Percentiles rank a stretch among this genome's conserved stretches.
Evolutionary conservation across 2,113 vertebrate species (phyloP).

Genomic region (Coturnix japonica): DNA sequence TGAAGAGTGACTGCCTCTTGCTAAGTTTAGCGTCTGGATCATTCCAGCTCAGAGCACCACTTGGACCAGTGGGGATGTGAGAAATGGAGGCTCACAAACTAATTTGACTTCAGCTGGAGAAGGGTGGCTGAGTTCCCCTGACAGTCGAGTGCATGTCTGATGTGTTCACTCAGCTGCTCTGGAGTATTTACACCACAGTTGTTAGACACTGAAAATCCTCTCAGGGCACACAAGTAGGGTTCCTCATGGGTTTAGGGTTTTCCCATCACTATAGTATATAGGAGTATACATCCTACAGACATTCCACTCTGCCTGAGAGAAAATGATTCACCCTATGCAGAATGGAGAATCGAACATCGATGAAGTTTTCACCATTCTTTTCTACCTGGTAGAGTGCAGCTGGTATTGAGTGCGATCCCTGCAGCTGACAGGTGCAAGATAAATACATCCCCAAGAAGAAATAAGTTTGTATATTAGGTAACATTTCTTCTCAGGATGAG

Average conservation of each 20-base stretch:
- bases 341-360: not conserved
- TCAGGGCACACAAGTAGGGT: not conserved
- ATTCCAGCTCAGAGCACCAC: not conserved
- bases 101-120: not conserved
- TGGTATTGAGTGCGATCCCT: slow-evolving; percentile 24
- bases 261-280: not conserved
- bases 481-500: no score
- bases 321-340: slow-evolving; percentile 7
- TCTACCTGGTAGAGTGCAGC: not conserved
- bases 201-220: not conserved
- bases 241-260: not conserved
- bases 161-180: not conserved
- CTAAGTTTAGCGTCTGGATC: not conserved
- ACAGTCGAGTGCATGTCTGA: not conserved
- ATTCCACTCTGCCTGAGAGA: not conserved
- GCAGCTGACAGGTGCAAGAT: slow-evolving; percentile 17
- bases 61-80: not conserved
- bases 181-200: not conserved
- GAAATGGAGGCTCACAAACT: not conserved
- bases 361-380: slow-evolving; percentile 24
- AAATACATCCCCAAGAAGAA: slow-evolving; percentile 9
- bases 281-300: not conserved
- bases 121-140: not conserved
- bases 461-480: not conserved
- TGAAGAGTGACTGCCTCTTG: not conserved